Evolutionary conservation across 2,888 invertebrate species (phyloP).

Genomic region (Monopis laevigella): DNA sequence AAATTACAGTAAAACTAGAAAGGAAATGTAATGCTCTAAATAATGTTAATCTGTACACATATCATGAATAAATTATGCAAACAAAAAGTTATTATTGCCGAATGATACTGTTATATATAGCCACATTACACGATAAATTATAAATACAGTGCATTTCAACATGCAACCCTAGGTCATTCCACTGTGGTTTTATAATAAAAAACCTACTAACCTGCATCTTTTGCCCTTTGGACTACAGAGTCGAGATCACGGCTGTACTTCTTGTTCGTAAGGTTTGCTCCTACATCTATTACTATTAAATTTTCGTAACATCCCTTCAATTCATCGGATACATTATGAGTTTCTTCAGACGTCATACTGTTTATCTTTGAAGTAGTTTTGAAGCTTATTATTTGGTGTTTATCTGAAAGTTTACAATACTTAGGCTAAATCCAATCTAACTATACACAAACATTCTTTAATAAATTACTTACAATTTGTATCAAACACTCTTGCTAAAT

Average conservation of each 20-base stretch:
- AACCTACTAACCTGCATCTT: constrained; percentile 79
- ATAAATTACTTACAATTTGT: constrained; percentile 58
- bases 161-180: not conserved
- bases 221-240: constrained; percentile 89
- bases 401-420: constrained; percentile 30
- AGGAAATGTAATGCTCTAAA: constrained; percentile 3
- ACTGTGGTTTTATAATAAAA: not conserved
- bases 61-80: constrained; percentile 4
- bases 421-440: too few species aligned
- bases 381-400: constrained; percentile 63
- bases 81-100: not conserved
- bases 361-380: constrained; percentile 36
- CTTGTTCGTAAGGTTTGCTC: constrained; percentile 93
- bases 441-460: too few species aligned
- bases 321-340: constrained; percentile 49
- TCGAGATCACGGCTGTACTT: constrained; percentile 93
- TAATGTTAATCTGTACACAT: not conserved
- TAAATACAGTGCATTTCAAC: constrained; percentile 6
- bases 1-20: too few species aligned
- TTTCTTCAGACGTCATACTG: constrained; percentile 60
- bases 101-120: constrained; percentile 1
- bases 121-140: constrained; percentile 4
- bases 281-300: constrained; percentile 91
- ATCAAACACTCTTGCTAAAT: constrained; percentile 64
- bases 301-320: constrained; percentile 89